Conservation (phyloP, 2,797 vertebrate species). For the Onychomys leucogaster region DNA sequence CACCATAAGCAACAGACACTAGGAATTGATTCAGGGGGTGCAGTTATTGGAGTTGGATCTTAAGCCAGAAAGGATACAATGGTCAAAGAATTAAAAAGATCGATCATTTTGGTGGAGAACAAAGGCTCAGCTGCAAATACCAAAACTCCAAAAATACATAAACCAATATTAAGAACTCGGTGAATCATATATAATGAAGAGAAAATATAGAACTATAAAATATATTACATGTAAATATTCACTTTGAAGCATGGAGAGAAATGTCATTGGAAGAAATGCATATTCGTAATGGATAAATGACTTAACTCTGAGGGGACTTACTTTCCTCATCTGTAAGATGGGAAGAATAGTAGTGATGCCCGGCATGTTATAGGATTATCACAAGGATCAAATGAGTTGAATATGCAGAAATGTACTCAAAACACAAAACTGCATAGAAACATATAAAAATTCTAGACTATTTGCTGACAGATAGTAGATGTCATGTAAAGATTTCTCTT, state of each 20-base stretch:
- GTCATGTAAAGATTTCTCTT: not conserved
- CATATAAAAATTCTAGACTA: not conserved
- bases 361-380: not conserved
- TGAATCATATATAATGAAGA: not conserved
- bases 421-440: not conserved
- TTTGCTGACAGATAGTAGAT: not conserved
- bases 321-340: constrained; percentile 22
- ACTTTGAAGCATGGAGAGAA: not conserved
- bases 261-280: not conserved
- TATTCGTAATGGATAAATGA: constrained; percentile 4
- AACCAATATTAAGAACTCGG: constrained; percentile 37
- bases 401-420: not conserved
- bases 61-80: not conserved
- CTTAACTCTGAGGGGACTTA: not conserved
- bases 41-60: not conserved
- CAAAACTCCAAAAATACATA: not conserved
- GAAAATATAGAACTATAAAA: not conserved
- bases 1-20: not conserved
- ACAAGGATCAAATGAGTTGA: not conserved
- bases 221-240: not conserved
- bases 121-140: constrained; percentile 57
- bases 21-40: not conserved
- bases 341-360: not conserved
- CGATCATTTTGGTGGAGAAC: not conserved
- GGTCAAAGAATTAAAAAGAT: constrained; percentile 3